phyloP scores from a whole-genome alignment of 2,888 invertebrate genomes.

The Amblyteles armatorius region DNA sequence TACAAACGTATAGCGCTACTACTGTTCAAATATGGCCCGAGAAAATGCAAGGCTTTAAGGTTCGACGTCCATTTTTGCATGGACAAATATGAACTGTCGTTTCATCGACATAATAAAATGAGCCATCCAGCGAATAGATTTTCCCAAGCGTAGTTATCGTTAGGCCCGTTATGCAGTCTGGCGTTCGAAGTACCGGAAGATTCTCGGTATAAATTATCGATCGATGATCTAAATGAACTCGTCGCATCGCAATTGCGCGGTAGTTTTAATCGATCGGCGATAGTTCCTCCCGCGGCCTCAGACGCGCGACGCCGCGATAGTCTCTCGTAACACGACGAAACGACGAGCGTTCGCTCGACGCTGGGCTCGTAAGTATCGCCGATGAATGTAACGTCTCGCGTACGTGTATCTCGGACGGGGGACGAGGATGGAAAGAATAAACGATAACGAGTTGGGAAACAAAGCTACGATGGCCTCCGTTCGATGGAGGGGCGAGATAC shows the following conservation, averaged over 20 bases:
- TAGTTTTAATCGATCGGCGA: constrained; percentile 27
- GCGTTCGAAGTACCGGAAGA: constrained; percentile 1
- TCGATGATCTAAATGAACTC: constrained; percentile 37
- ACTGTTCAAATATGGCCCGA: too few relatives aligned
- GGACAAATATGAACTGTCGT: neutral
- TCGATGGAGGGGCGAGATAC: constrained; percentile 36
- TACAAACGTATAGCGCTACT: too few relatives aligned
- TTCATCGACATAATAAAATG: neutral
- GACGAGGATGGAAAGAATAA: constrained; percentile 23
- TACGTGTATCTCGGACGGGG: constrained; percentile 13
- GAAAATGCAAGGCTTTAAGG: neutral
- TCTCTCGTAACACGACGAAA: constrained; percentile 21
- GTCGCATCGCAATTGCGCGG: constrained; percentile 6
- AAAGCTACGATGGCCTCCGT: constrained; percentile 13
- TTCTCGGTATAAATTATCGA: constrained; percentile 21
- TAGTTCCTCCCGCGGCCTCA: constrained; percentile 29
- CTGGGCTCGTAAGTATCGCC: constrained; percentile 25
- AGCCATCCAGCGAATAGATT: neutral
- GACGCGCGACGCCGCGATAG: constrained; percentile 9
- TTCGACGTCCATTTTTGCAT: neutral
- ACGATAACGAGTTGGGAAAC: constrained; percentile 47
- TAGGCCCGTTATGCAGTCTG: neutral
- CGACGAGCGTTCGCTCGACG: constrained; percentile 20
- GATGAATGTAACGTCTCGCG: constrained; percentile 31
- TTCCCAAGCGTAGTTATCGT: neutral